Evolutionary conservation across 2,797 vertebrate genomes (phyloP), one percentile per base, ranked within the genome.

Genomic region (Buceros bicornis): DNA sequence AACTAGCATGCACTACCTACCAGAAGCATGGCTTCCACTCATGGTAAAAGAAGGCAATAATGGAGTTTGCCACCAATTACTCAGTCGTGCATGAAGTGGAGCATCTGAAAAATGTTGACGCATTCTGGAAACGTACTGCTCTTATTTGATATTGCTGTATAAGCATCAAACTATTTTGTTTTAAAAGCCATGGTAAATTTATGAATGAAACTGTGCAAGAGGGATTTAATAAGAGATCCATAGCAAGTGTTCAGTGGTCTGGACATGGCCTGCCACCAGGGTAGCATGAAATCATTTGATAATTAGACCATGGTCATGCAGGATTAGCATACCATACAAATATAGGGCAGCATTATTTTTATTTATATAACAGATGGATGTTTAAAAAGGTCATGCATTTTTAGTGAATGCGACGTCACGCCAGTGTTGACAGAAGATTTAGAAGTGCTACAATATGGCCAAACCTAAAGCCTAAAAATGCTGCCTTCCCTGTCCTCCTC

Each of bases 131-230:
- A 96, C 93, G 89, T 61, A 50, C 91, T 96, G 90, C 95, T 97
- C 85, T 96, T 97, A 97, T 89, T 67, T 97, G 94, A 96, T 97
- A 97, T 96, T 91, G 89, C 96, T 98, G 97, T 97, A 97, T 98
- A 98, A 98, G 96, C 94, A 93, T 71, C 80, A 94, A 98, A 97
- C 97, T 98, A 98, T 98, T 98, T 94, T 84, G 81, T 45, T 94
- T 97, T 94, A 97, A 97, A 94, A 97, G 87, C 96, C 97, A 94
- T 97, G 93, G 93, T 97, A 97, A 97, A 98, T 98, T 97, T 97
- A 89, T 97, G 96, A 97, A 97, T 97, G 97, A 94, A 96, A 96
- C 91, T 98, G 97, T 97, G 95, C 92, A 97, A 95, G 78, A 96
- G 85, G 96, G 95, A 95, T 97, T 96, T 96, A 95, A 97, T 94